Percentiles rank a stretch among this genome's conserved stretches.
phyloP scores from a whole-genome alignment of 2,113 vertebrate species.

The Nipponia nippon region DNA sequence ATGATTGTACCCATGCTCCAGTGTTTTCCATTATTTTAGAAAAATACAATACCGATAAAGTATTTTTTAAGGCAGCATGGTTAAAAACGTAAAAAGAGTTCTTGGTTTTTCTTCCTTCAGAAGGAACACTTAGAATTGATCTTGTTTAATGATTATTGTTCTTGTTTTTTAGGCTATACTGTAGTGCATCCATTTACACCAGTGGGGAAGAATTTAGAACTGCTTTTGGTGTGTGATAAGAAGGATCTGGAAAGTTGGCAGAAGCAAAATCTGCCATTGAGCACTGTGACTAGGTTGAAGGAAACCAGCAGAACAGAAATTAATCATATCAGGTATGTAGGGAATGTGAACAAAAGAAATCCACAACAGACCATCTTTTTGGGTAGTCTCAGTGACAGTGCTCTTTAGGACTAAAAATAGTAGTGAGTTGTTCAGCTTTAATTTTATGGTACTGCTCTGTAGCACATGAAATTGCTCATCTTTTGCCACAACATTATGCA shows the following conservation, averaged over 20 bases:
- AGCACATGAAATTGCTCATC: neutral
- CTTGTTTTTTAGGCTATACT: constrained; percentile 73
- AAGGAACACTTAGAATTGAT: neutral
- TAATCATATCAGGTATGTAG: constrained; percentile 82
- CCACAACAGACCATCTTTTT: neutral
- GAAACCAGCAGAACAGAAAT: constrained; percentile 54
- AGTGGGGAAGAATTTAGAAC: constrained; percentile 73
- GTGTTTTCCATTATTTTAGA: neutral
- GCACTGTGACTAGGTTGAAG: constrained; percentile 33
- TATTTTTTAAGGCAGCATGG: neutral
- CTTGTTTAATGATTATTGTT: neutral
- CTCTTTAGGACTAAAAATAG: neutral
- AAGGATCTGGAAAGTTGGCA: constrained; percentile 78
- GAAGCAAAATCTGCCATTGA: constrained; percentile 73
- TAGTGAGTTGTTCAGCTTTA: neutral
- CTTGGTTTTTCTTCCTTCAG: neutral
- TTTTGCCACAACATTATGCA: neutral
- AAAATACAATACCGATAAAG: neutral
- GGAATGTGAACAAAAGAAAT: neutral
- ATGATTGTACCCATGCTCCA: neutral
- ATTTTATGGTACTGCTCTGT: neutral
- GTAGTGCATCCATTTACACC: constrained; percentile 83
- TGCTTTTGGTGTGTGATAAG: constrained; percentile 76
- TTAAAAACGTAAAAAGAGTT: neutral
- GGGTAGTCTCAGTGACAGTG: neutral